Base-by-base conservation (phyloP, 2,888 invertebrate species). In the Eristalis tenax region DNA sequence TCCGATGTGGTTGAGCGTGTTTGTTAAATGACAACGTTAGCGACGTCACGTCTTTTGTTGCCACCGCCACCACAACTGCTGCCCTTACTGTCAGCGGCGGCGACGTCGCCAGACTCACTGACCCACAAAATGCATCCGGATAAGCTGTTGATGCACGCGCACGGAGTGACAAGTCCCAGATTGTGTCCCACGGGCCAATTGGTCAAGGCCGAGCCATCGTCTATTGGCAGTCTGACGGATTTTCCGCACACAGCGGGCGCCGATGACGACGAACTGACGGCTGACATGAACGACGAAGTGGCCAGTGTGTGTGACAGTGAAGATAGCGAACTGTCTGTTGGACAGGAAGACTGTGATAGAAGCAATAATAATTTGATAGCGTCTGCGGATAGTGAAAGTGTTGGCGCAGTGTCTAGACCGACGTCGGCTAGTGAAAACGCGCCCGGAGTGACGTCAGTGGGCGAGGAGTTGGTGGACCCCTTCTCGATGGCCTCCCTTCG, bases 261-360 rank as follows among this genome's bases (percentile, higher is more conserved):
- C 35, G 89, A 89, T 28, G 89, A 89, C 38, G 89, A 88, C 35
- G 90, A 89, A 0, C 83, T 86, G 10, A 90, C 89, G 43, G 82
- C 80, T 23, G 88, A 89, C 18, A 91, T 40, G 89, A 90, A 61
- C 22, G 90, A 89, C 38, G 92, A 93, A 86, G 94, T 95, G 22
- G 94, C 94, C 87, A 96, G 96, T 83, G 95, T 96, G 89, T 95
- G 96, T 76, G 87, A 76, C 89, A 96, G 96, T 89, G 96, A 96
- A 90, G 97, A 96, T 90, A 97, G 97, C 61, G 97, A 97, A 4
- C 91, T 97, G 40, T 97, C 97, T 89, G 97, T 97, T 88, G 97
- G 97, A 6, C 96, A 97, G 91, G 97, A 97, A 83, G 91, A 91
- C 88, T 89, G 88, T 80, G 89, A 89, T 66, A 78, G 86, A 82